These are phyloP conservation scores for Nerophis ophidion DNA, from an alignment of 2,113 vertebrate species.

Conservation along the genomic window DNA sequence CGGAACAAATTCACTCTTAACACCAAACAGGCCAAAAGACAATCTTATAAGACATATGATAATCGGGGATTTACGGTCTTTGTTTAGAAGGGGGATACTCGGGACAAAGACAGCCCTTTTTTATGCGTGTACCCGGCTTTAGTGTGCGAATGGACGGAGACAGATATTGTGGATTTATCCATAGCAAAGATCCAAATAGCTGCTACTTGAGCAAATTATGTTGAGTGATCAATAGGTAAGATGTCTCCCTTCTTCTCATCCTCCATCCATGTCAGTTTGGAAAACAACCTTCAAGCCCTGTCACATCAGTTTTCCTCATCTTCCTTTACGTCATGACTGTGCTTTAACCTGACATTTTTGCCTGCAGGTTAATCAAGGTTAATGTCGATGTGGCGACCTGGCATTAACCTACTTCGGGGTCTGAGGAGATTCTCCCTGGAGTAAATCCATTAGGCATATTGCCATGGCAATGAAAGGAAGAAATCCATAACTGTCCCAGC, in stretches of 20 bases:
- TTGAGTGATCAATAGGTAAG: conserved; percentile 37
- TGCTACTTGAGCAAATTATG: conserved; percentile 43
- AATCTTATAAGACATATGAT: too few species aligned
- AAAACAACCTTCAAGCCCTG: neutral
- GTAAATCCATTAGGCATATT: neutral
- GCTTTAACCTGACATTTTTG: conserved; percentile 16
- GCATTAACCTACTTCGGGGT: conserved; percentile 21
- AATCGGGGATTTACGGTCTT: too few species aligned
- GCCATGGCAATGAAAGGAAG: conserved; percentile 6
- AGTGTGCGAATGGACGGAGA: conserved; percentile 9
- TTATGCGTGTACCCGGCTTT: neutral
- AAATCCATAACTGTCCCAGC: conserved; percentile 1
- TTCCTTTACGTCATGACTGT: conserved; percentile 8
- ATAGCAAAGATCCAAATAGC: conserved; percentile 32
- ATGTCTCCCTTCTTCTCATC: conserved; percentile 3
- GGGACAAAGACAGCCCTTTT: too few species aligned
- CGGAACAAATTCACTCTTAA: too few species aligned
- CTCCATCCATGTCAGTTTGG: neutral
- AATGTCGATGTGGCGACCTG: conserved; percentile 22
- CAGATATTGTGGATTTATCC: conserved; percentile 23
- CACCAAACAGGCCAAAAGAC: too few species aligned
- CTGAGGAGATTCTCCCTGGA: conserved; percentile 14
- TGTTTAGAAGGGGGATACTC: too few species aligned
- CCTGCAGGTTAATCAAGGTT: conserved; percentile 4
- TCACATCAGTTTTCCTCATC: conserved; percentile 4